phyloP scores from a whole-genome alignment of 2,888 invertebrate genomes.

The Macropis europaea region DNA sequence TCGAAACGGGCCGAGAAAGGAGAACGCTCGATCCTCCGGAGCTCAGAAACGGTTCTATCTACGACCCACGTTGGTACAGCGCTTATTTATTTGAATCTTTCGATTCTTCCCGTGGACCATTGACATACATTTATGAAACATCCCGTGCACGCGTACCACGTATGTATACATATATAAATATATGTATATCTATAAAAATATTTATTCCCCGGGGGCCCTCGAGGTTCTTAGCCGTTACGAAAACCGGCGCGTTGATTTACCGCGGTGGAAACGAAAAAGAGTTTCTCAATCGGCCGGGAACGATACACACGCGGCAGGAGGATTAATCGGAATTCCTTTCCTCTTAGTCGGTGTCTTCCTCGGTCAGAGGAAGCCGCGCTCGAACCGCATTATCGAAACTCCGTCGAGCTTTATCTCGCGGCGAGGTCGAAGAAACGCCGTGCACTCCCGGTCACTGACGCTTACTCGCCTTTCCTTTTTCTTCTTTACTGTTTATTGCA shows the following conservation, averaged over 20 bases:
- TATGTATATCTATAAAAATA: conserved; percentile 21
- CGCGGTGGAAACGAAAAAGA: conserved; percentile 31
- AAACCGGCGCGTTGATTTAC: conserved; percentile 47
- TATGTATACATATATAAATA: too few relatives aligned
- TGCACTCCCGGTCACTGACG: too few relatives aligned
- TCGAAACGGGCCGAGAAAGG: too few relatives aligned
- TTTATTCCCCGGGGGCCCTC: background rate
- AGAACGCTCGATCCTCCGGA: too few relatives aligned
- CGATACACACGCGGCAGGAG: background rate
- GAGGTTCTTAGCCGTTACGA: conserved; percentile 18
- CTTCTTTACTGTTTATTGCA: too few relatives aligned
- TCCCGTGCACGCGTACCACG: too few relatives aligned
- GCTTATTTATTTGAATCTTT: too few relatives aligned
- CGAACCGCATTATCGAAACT: conserved; percentile 8
- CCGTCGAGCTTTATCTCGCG: background rate
- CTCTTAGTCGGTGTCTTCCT: conserved; percentile 17
- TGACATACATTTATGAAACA: too few relatives aligned
- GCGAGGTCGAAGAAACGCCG: background rate
- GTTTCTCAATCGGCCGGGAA: conserved; percentile 33
- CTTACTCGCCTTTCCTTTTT: too few relatives aligned
- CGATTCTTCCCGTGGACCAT: too few relatives aligned
- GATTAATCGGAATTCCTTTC: conserved; percentile 32
- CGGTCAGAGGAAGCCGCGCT: conserved; percentile 1
- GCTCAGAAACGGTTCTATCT: too few relatives aligned
- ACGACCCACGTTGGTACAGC: too few relatives aligned